Conservation (phyloP, 2,113 vertebrate genomes). For the Pontoporia blainvillei region DNA sequence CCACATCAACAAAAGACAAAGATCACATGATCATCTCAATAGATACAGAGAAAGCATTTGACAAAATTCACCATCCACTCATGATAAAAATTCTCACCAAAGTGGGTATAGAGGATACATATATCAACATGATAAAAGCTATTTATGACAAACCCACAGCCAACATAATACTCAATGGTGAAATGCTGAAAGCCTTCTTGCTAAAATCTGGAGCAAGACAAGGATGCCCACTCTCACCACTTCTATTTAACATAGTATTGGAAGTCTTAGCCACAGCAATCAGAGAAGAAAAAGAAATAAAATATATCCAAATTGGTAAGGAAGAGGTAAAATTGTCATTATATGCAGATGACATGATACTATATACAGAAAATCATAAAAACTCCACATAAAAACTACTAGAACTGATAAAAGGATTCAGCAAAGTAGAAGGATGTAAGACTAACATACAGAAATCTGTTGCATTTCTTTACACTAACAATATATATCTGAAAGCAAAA, state of each 20-base stretch:
- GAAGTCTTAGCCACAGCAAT: not conserved
- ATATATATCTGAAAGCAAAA: not conserved
- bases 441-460: not conserved
- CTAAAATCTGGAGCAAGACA: not conserved
- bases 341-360: not conserved
- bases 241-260: not conserved
- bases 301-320: not conserved
- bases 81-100: not conserved
- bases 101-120: not conserved
- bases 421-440: not conserved
- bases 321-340: not conserved
- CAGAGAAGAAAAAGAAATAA: not conserved
- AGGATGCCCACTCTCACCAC: not conserved
- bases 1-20: not conserved
- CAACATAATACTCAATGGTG: not conserved
- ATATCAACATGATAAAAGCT: not conserved
- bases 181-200: not conserved
- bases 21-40: not conserved
- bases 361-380: not conserved
- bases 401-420: not conserved
- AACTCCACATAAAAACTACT: not conserved
- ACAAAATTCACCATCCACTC: not conserved
- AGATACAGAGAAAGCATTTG: not conserved
- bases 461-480: not conserved
- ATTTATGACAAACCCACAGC: not conserved